Percentiles rank a stretch among this genome's conserved stretches.
Evolutionary conservation across 2,888 invertebrate genomes (phyloP).

Genomic region (Deilephila elpenor): DNA sequence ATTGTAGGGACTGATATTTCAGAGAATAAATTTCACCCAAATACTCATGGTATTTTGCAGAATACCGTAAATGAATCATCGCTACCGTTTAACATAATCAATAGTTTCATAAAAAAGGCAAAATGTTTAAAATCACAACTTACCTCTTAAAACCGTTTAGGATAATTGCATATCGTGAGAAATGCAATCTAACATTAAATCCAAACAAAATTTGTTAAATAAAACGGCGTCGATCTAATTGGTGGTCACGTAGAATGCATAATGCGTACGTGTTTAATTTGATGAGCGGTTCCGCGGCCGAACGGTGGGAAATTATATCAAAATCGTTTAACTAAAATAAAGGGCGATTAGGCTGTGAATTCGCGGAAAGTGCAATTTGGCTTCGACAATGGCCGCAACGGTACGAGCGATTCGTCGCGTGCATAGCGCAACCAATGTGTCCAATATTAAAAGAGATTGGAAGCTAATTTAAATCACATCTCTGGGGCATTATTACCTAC

Average conservation of each 20-base stretch:
- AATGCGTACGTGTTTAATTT: constrained; percentile 78
- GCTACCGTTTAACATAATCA: constrained; percentile 10
- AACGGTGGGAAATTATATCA: constrained; percentile 71
- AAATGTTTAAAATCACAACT: constrained; percentile 37
- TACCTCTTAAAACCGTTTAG: constrained; percentile 53
- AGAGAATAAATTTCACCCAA: neutral
- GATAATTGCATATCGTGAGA: constrained; percentile 57
- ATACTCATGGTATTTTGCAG: neutral
- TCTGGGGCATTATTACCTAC: neutral
- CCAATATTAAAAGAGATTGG: constrained; percentile 49
- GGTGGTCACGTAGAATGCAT: constrained; percentile 74
- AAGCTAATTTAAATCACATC: constrained; percentile 43
- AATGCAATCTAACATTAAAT: constrained; percentile 60
- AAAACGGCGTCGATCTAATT: constrained; percentile 72
- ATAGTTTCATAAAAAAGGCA: constrained; percentile 4
- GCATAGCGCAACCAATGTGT: constrained; percentile 17
- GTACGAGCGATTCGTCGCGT: neutral
- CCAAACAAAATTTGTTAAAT: constrained; percentile 68
- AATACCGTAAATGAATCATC: constrained; percentile 19
- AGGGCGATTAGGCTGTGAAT: constrained; percentile 60
- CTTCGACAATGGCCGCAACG: constrained; percentile 30
- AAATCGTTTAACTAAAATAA: constrained; percentile 76
- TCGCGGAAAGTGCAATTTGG: constrained; percentile 64
- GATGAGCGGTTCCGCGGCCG: constrained; percentile 69
- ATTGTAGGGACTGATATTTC: neutral